Evolutionary conservation across 2,888 invertebrate species (phyloP).

Genomic region (Drosophila flavopinicola): DNA sequence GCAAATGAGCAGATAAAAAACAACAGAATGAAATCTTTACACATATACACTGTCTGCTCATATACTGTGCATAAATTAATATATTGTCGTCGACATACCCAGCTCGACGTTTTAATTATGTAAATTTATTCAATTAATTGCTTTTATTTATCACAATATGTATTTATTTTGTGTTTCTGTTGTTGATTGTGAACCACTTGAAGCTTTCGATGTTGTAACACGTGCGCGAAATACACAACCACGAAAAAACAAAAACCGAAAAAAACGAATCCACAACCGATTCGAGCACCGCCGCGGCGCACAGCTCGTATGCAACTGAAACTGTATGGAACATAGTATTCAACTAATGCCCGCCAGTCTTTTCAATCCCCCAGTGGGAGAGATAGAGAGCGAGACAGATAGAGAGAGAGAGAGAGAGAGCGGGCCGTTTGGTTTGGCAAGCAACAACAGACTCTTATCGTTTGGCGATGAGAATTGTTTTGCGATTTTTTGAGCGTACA

Average conservation of each 20-base stretch:
- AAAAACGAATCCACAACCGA: constrained; percentile 7
- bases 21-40: not conserved
- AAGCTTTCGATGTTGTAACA: constrained; percentile 60
- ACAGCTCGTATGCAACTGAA: constrained; percentile 46
- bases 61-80: not conserved
- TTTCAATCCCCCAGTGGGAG: not conserved
- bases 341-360: not conserved
- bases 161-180: not conserved
- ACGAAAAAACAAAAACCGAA: not conserved
- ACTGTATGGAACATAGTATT: constrained; percentile 30
- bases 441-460: constrained; percentile 1
- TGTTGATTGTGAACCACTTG: constrained; percentile 44
- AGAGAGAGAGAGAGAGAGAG: constrained; percentile 11
- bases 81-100: constrained; percentile 7
- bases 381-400: too few relatives aligned
- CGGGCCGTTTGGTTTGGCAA: constrained; percentile 17
- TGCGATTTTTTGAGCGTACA: constrained; percentile 12
- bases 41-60: not conserved
- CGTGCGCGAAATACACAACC: constrained; percentile 32
- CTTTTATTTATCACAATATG: constrained; percentile 15
- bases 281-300: constrained; percentile 26
- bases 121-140: constrained; percentile 2
- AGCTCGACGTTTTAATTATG: not conserved
- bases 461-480: not conserved
- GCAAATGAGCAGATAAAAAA: too few relatives aligned